Conservation (phyloP, 2,113 vertebrate species). For the Recurvirostra avosetta region DNA sequence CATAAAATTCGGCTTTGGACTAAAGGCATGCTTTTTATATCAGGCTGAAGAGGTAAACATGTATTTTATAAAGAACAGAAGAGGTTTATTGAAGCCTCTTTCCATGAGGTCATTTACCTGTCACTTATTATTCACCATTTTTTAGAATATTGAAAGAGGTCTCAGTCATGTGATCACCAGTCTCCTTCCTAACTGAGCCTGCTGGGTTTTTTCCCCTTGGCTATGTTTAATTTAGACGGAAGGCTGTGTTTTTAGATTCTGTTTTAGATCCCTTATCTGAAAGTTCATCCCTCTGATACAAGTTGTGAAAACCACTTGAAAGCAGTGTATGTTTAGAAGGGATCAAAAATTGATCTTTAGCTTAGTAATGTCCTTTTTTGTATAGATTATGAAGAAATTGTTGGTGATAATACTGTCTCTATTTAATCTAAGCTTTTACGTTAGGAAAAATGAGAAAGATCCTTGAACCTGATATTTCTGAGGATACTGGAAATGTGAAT, state of each 20-base stretch:
- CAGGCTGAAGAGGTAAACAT: slow-evolving; percentile 28
- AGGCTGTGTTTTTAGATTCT: neutral
- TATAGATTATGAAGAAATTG: neutral
- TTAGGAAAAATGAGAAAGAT: neutral
- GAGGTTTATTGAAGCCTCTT: slow-evolving; percentile 34
- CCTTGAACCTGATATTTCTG: neutral
- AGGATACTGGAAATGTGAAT: neutral
- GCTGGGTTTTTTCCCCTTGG: neutral
- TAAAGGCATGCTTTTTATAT: slow-evolving; percentile 36
- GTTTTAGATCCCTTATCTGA: neutral
- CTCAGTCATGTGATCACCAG: neutral
- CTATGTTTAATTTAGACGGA: neutral
- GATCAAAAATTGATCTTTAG: neutral
- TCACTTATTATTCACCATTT: slow-evolving; percentile 9
- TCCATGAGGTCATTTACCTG: slow-evolving; percentile 34
- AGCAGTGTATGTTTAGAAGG: neutral
- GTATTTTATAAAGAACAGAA: slow-evolving; percentile 40
- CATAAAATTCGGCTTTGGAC: neutral
- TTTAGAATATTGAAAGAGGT: neutral
- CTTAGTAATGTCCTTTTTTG: neutral
- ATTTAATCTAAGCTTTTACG: neutral
- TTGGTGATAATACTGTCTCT: neutral
- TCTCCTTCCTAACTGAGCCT: neutral
- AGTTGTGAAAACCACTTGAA: neutral
- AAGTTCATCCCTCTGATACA: neutral